A percentile compares a stretch with the other conserved stretches of the same genome.
phyloP scores from a whole-genome alignment of 2,888 invertebrate genomes.

The Amblyjoppa fuscipennis region DNA sequence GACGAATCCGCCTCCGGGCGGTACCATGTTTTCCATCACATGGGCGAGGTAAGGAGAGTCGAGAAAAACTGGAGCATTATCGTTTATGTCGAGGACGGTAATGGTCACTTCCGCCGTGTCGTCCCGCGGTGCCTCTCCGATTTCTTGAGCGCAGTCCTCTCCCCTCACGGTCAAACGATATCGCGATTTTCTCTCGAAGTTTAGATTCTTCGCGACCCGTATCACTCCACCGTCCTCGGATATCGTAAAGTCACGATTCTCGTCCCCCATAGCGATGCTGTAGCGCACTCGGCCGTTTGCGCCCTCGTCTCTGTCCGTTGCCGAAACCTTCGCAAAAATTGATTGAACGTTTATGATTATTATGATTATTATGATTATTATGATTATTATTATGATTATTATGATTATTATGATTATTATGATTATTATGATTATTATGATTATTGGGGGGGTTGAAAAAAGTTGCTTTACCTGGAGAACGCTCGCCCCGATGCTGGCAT shows the following conservation, averaged over 20 bases:
- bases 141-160: constrained; percentile 94
- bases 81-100: constrained; percentile 95
- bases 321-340: constrained; percentile 89
- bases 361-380: no score
- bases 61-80: constrained; percentile 96
- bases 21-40: constrained; percentile 96
- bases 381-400: no score
- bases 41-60: constrained; percentile 97
- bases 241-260: constrained; percentile 95
- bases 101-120: constrained; percentile 94
- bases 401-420: no score
- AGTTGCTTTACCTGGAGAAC: constrained; percentile 90
- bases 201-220: constrained; percentile 96
- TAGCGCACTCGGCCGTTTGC: constrained; percentile 96
- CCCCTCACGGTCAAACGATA: constrained; percentile 94
- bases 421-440: no score
- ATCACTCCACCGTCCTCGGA: constrained; percentile 97
- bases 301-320: constrained; percentile 95
- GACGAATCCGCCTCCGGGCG: constrained; percentile 91
- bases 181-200: constrained; percentile 95
- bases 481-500: constrained; percentile 96
- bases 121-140: constrained; percentile 87
- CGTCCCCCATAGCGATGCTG: constrained; percentile 95
- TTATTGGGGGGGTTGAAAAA: neutral
- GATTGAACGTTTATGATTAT: neutral